Evolutionary conservation across 1,140 invertebrate genomes (phyloP), one percentile per base, ranked within the genome.

Genomic region (Lysiphlebus fabarum): DNA sequence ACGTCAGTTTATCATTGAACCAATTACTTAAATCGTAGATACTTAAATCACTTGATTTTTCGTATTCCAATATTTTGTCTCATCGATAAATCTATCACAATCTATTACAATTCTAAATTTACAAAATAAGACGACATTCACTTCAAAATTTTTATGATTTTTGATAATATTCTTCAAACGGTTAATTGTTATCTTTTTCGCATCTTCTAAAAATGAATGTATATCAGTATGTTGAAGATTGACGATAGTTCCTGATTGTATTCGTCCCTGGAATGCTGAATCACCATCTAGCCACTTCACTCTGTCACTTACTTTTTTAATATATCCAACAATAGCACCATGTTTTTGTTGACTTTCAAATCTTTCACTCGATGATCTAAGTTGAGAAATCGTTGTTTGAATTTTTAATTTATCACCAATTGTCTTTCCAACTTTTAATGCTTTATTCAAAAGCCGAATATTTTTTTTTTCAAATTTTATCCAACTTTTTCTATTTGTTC

Each of bases 191-290:
- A 59, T 26, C 14, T 38, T 37, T 61, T 61, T 62, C 5, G 57
- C 58, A 64, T 68, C 62, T 2, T 63, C 34, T 3, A 66, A 45
- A 55, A 64, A 68, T 6, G 34, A 12, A 6, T 12, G 17, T 9
- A 66, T 53, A 60, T 68, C 62, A 44, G 53, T 62, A 42, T 68
- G 64, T 8, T 9, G n/a, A 10, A 66, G 33, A 58, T 66, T 66
- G 12, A 58, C 36, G 7, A 68, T 49, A 14, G 48, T n/a, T 14
- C 43, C 67, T 36, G 61, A 61, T 41, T 58, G 33, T 34, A 67
- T 61, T 11, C 61, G 33, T 43, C 36, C 43, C 1, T 59, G 8
- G 34, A 67, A 65, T 6, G 40, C 56, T n/a, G 34, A 58, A 6
- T 59, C 8, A 38, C 62, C 10, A 51, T 67, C 62, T 41, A 54